phyloP scores from a whole-genome alignment of 1,140 invertebrate species.

The Saccostrea echinata region DNA sequence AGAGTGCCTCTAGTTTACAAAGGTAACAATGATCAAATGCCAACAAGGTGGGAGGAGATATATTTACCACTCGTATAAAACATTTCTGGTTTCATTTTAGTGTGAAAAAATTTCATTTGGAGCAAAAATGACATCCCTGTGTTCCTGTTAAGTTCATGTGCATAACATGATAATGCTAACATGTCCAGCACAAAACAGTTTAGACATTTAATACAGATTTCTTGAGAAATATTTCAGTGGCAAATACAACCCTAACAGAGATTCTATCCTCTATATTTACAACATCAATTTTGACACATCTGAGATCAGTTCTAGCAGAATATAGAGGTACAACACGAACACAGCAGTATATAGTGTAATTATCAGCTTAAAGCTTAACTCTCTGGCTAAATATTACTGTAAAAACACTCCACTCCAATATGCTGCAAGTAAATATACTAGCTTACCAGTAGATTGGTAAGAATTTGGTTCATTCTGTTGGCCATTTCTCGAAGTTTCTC shows the following conservation, averaged over 20 bases:
- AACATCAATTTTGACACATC: slow-evolving; percentile 13
- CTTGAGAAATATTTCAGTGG: not conserved
- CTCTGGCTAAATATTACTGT: not conserved
- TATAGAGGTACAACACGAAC: not conserved
- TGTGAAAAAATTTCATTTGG: not conserved
- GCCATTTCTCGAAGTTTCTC: slow-evolving; percentile 73
- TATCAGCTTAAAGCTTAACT: not conserved
- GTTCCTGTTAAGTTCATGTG: not conserved
- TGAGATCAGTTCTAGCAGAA: not conserved
- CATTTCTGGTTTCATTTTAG: not conserved
- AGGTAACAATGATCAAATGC: not conserved
- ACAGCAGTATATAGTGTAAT: not conserved
- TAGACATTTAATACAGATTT: not conserved
- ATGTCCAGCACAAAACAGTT: not conserved
- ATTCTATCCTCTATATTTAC: slow-evolving; percentile 22
- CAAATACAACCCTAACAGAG: slow-evolving; percentile 24
- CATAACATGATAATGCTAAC: not conserved
- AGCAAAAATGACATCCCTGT: not conserved
- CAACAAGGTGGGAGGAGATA: not conserved
- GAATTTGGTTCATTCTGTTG: slow-evolving; percentile 72
- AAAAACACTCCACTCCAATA: not conserved
- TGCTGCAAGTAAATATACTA: not conserved
- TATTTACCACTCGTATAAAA: slow-evolving; percentile 8
- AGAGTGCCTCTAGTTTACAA: not conserved
- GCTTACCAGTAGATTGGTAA: slow-evolving; percentile 75